Evolutionary conservation across 1,140 invertebrate genomes (phyloP).

Genomic region (Drosophila equinoxialis): DNA sequence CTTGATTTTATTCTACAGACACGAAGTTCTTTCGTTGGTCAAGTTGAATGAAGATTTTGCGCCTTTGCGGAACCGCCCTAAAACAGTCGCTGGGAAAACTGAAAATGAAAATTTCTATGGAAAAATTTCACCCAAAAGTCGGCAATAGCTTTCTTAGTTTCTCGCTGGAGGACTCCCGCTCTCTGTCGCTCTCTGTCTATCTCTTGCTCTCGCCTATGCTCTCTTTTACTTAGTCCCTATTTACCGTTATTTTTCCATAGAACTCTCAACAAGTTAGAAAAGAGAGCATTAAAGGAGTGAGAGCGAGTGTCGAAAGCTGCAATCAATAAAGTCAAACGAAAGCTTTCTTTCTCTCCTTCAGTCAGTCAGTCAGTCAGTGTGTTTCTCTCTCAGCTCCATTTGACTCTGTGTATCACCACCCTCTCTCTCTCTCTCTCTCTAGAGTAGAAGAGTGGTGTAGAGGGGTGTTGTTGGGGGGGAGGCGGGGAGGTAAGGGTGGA

Average conservation of each 20-base stretch:
- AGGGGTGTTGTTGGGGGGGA: too few relatives aligned
- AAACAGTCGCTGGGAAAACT: slow-evolving; percentile 82
- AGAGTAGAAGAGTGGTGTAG: too few relatives aligned
- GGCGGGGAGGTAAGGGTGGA: not conserved
- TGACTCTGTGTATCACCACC: not conserved
- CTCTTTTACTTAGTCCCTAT: slow-evolving; percentile 23
- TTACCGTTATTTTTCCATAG: slow-evolving; percentile 51
- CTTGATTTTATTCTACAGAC: slow-evolving; percentile 49
- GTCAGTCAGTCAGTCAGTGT: not conserved
- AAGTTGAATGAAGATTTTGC: slow-evolving; percentile 56
- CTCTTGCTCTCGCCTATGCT: not conserved
- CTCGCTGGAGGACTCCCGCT: not conserved
- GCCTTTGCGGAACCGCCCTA: slow-evolving; percentile 82
- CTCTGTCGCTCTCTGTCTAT: not conserved
- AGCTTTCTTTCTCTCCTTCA: slow-evolving; percentile 6
- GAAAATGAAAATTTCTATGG: slow-evolving; percentile 82
- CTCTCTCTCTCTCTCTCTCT: not conserved
- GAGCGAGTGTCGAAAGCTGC: not conserved
- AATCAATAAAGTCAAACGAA: slow-evolving; percentile 5
- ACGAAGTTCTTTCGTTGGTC: slow-evolving; percentile 33
- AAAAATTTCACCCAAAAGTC: slow-evolving; percentile 78
- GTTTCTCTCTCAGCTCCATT: not conserved
- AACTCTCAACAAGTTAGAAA: slow-evolving; percentile 52
- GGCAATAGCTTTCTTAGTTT: slow-evolving; percentile 39
- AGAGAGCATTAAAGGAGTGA: slow-evolving; percentile 5